Evolutionary conservation across 2,888 invertebrate species (phyloP), one percentile per base, ranked within the genome.

Genomic region (Athrips mouffetella): DNA sequence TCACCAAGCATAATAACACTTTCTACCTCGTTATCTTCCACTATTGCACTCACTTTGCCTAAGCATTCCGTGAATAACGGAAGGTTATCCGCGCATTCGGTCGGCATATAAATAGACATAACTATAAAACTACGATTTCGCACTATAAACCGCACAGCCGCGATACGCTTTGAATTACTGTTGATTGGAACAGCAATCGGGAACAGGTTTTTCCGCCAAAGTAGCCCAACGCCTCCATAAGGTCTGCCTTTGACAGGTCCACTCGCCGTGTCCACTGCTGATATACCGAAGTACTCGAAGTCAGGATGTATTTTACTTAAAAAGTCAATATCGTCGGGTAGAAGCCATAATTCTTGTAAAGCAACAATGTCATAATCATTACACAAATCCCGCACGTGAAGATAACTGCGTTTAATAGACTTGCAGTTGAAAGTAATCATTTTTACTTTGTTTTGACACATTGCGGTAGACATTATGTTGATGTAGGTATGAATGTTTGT

Each of bases 341-440:
- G n/a, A n/a, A n/a, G n/a, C n/a, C n/a, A n/a, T n/a, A n/a, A n/a
- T n/a, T n/a, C n/a, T n/a, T n/a, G n/a, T n/a, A n/a, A n/a, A n/a
- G n/a, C 31, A 6, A 47, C 41, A 6, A 47, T 8, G 7, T 42
- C 20, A 29, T 20, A 10, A 3, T 29, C 1, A 16, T 16, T 29
- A 29, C 15, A 29, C 11, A 42, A 15, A 16, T 18, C 15, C 16
- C 37, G 42, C 8, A 48, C 37, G 20, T 48, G 42, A 4, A 35
- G 16, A 7, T 10, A 13, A 2, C 44, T 37, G 16, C 48, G 44
- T 39, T 49, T 45, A 30, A 49, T 45, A 5, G 45, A 45, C 16
- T 49, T 49, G 23, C 45, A 49, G 39, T 49, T 45, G 45, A 49
- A 49, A 35, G 35, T 29, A 20, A 45, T 29, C n/a, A 48, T 18